Percentiles rank a stretch among this genome's conserved stretches.
Conservation (phyloP, 2,113 vertebrate genomes). For the Tor tambroides region DNA sequence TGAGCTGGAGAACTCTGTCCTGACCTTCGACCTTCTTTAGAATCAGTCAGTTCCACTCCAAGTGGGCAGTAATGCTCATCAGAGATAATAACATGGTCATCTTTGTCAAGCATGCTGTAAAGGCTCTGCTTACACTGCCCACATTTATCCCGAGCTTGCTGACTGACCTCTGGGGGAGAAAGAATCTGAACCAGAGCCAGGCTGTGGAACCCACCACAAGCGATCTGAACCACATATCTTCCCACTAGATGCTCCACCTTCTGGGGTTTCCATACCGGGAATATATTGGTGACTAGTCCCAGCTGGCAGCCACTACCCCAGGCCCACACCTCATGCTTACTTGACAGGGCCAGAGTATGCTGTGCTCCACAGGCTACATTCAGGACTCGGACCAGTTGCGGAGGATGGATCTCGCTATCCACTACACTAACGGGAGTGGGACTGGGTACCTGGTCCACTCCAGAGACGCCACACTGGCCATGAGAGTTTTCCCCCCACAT, state of each 20-base stretch:
- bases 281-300: constrained; percentile 87
- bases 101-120: constrained; percentile 84
- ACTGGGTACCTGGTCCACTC: constrained; percentile 75
- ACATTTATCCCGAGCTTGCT: constrained; percentile 80
- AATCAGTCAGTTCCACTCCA: constrained; percentile 83
- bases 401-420: constrained; percentile 83
- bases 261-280: constrained; percentile 89
- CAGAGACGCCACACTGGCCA: constrained; percentile 87
- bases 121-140: constrained; percentile 85
- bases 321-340: constrained; percentile 92
- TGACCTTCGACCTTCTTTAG: constrained; percentile 64
- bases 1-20: constrained; percentile 30
- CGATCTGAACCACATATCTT: constrained; percentile 90
- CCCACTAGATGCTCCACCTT: constrained; percentile 94
- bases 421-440: constrained; percentile 82
- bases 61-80: constrained; percentile 93
- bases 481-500: constrained; percentile 96
- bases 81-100: constrained; percentile 85
- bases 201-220: constrained; percentile 92
- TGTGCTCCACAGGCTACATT: constrained; percentile 91
- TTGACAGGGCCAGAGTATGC: constrained; percentile 89
- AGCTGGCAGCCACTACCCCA: constrained; percentile 97
- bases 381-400: constrained; percentile 78
- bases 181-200: constrained; percentile 88
- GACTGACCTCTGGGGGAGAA: constrained; percentile 76